Evolutionary conservation across 2,113 vertebrate species (phyloP), one percentile per base, ranked within the genome.

Genomic region (Puffinus mauretanicus): DNA sequence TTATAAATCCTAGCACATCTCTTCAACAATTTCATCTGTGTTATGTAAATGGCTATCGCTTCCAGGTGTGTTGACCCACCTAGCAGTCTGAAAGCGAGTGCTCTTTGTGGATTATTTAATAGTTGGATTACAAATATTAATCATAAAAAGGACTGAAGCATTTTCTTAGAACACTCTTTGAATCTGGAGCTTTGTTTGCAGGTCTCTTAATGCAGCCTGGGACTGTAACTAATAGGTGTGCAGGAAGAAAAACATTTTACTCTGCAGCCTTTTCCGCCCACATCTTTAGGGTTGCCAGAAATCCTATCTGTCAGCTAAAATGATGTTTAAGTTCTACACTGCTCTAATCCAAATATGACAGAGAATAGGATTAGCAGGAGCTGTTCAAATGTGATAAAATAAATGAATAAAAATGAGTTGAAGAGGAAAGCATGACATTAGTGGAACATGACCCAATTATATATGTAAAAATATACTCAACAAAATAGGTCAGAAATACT

Each of bases 311-410:
- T 97, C 93, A 96, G 84, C 94, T 93, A 54, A 96, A 94, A 91
- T 86, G 90, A 88, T 96, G 90, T 94, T 95, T 78, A 96, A 94
- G 84, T 97, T 93, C 91, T 92, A 9, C 58, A 51, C 29, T 88
- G 83, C 75, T 92, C 66, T 96, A 97, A 95, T 97, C 93, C 93
- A 94, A 82, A 95, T 96, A 89, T 95, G 95, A 94, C 95, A 66
- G 87, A 96, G 88, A 95, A 92, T 65, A 87, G 96, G 96, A 96
- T 98, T 97, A 96, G 84, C 82, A 87, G 77, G 51, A 86, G 81
- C 93, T 97, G 94, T 93, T 94, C 86, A 94, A 90, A 93, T 93
- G 93, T 92, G 92, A 96, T 97, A 97, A 97, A 97, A 94, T 96
- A 96, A 96, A 94, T 96, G 95, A 97, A 97, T 97, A 96, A 94